A percentile compares a stretch with the other conserved stretches of the same genome.
phyloP scores from a whole-genome alignment of 2,888 invertebrate species.

The Synergus japonicus region DNA sequence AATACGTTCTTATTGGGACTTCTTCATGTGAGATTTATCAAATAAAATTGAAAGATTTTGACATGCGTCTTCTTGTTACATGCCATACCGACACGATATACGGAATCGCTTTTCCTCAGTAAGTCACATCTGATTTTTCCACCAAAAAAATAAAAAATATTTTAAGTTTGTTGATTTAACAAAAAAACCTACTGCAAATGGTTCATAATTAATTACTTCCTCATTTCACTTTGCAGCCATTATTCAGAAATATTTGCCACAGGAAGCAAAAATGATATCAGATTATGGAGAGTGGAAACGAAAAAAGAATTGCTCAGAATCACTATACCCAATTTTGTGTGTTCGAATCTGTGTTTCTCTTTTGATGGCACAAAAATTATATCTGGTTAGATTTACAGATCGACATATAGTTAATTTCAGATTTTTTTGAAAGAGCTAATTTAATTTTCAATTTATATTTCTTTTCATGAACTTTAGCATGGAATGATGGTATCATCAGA shows the following conservation, averaged over 20 bases:
- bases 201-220: background rate
- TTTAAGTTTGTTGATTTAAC: background rate
- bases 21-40: conserved; percentile 89
- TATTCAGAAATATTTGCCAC: conserved; percentile 93
- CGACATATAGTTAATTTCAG: background rate
- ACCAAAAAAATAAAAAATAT: conserved; percentile 5
- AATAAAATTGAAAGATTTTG: conserved; percentile 84
- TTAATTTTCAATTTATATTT: background rate
- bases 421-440: background rate
- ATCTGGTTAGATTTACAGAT: conserved; percentile 79
- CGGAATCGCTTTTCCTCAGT: conserved; percentile 91
- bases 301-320: conserved; percentile 90
- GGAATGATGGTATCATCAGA: conserved; percentile 91
- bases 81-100: conserved; percentile 90
- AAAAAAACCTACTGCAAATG: background rate
- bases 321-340: conserved; percentile 91
- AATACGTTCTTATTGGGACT: conserved; percentile 87
- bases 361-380: conserved; percentile 89
- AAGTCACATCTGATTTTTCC: conserved; percentile 69
- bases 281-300: conserved; percentile 89
- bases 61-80: conserved; percentile 85
- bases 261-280: conserved; percentile 89
- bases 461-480: conserved; percentile 77
- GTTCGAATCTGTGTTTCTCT: conserved; percentile 87
- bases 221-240: conserved; percentile 79